Base-by-base conservation (phyloP, 2,797 vertebrate species). In the Microcaecilia unicolor region DNA sequence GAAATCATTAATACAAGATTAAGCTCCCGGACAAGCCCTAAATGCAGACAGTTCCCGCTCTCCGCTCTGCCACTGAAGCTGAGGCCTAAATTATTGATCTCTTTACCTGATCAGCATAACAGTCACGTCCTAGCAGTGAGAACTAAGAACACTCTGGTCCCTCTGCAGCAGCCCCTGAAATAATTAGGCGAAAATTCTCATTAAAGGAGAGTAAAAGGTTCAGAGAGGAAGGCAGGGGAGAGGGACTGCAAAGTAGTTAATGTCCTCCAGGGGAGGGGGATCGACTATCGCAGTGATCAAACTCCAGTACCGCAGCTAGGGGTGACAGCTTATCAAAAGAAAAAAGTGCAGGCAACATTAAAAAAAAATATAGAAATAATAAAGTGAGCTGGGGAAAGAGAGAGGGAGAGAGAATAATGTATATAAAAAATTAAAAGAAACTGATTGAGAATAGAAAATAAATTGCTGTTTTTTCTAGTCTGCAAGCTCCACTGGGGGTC, bases 101-200 rank as follows among this genome's bases (percentile, higher is more conserved):
- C 62, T 58, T 34, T 78, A 76, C 83, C 88, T 82, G 76, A 97
- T 98, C 92, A 92, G 89, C 87, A 96, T 77, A 86, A 80, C 85
- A 85, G 90, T 97, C 94, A 96, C 91, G 92, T 95, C 83, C 72
- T 17, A 23, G 81, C 65, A 70, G 78, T 70, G 72, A 87, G 88
- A 90, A 86, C 83, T 84, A 80, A 88, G 84, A 82, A 80, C 64
- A 78, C 78, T 78, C 82, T 77, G 30, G 85, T 86, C 88, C 87
- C 84, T 67, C 62, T 63, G 82, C 85, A 84, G 82, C 85, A 88
- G 87, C 89, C 89, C 83, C 86, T 81, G 88, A 89, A 90, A 94
- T 95, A 92, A 95, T 97, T 92, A 96, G 89, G 85, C 92, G 86
- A 77, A n/a, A 84, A 86, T 91, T 92, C 90, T 97, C 91, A 95